A percentile compares a stretch with the other conserved stretches of the same genome.
These are phyloP conservation scores for Cyanoderma ruficeps DNA, from an alignment of 2,113 vertebrate species.

Conservation along the genomic window DNA sequence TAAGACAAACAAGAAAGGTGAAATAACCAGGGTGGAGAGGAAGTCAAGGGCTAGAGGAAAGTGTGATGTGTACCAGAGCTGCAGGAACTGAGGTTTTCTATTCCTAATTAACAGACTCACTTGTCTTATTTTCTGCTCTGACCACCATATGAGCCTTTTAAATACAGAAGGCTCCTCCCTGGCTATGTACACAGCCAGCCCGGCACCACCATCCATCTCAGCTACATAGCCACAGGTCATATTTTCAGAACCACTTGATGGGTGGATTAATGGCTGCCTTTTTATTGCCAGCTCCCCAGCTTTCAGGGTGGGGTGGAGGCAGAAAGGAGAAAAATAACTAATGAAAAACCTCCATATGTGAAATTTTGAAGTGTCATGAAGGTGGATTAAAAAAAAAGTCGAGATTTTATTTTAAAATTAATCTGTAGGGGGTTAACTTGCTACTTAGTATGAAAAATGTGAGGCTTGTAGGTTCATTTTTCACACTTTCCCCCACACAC, in stretches of 20 bases:
- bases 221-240: background rate
- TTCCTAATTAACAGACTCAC: slow-evolving; percentile 34
- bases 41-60: background rate
- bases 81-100: slow-evolving; percentile 6
- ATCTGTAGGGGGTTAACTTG: background rate
- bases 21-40: background rate
- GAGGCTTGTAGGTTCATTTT: slow-evolving; percentile 15
- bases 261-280: slow-evolving; percentile 25
- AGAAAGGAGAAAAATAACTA: background rate
- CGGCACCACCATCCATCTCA: background rate
- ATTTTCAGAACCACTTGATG: slow-evolving; percentile 29
- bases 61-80: slow-evolving; percentile 8
- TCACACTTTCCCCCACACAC: background rate
- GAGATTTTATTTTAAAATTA: background rate
- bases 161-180: slow-evolving; percentile 36
- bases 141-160: slow-evolving; percentile 16
- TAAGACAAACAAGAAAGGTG: background rate
- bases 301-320: fast-evolving
- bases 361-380: background rate
- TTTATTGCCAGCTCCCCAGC: background rate
- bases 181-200: slow-evolving; percentile 36
- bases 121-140: slow-evolving; percentile 46
- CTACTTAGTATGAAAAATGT: background rate
- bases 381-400: background rate
- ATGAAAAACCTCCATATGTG: background rate